Base-by-base conservation (phyloP, 1,140 invertebrate species). In the Drosophila saltans region DNA sequence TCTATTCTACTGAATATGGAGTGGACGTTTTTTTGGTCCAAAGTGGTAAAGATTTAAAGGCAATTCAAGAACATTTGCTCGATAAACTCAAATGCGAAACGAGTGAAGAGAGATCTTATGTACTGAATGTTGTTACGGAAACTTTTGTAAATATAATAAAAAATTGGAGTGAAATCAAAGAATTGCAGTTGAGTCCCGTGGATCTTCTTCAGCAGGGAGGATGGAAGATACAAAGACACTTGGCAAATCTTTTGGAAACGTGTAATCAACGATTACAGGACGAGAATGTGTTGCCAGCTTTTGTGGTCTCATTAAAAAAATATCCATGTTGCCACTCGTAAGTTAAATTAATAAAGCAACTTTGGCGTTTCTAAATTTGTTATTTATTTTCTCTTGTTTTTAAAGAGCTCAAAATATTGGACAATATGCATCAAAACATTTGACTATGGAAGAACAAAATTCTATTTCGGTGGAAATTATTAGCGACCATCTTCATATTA, bases 201-300 rank as follows among this genome's bases (percentile, higher is more conserved):
- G 77, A 78, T 30, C 63, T 88, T 3, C 26, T 88, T 3, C 76
- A 88, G 40, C 60, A 43, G 28, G 84, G 84, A 6, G 71, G 64
- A 9, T 28, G 59, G 2, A 1, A 0, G 9, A 89, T 84, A 5
- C 73, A 75, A 45, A 0, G 3, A 6, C 63, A 28, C 10, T 28
- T 89, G 0, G 8, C 77, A 5, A 11, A 43, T 7, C 10, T 45
- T 9, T 66, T 84, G 33, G 40, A 41, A 7, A 1, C 41, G 0
- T 39, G 55, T 43, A 26, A 56, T 0, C 11, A 55, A n/a, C 69
- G 21, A 28, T n/a, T 86, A 10, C n/a, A 52, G 5, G 69, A 80
- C 39, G 40, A 63, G 7, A 45, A 33, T 5, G 5, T 88, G 0
- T 26, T 80, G 28, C 6, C 59, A 2, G 41, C 60, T 2, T 43